Conservation (phyloP, 2,888 invertebrate species). For the Hirtodrosophila cameraria region DNA sequence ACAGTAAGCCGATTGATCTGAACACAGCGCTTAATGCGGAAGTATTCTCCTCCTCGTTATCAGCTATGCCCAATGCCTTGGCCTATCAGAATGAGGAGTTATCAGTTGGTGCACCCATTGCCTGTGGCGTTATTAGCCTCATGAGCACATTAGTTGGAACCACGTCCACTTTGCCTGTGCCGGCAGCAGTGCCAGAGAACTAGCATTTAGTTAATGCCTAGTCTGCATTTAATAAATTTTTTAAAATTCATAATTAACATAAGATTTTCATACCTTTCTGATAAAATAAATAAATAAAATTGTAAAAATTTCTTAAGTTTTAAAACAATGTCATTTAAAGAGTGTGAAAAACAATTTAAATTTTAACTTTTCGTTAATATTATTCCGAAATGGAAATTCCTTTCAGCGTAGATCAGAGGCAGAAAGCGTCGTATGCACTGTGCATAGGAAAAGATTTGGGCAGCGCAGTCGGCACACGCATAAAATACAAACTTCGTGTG, state of each 20-base stretch:
- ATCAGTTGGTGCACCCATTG: conserved; percentile 81
- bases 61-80: conserved; percentile 73
- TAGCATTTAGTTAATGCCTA: conserved; percentile 1
- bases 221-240: not conserved
- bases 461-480: too few species aligned
- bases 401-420: too few species aligned
- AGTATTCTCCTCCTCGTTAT: conserved; percentile 79
- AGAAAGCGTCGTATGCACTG: too few species aligned
- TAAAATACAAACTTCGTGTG: too few species aligned
- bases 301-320: not conserved
- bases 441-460: too few species aligned
- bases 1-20: conserved; percentile 83
- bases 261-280: conserved; percentile 3
- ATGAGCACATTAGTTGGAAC: conserved; percentile 58
- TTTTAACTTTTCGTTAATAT: too few species aligned
- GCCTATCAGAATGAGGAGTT: conserved; percentile 83
- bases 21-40: conserved; percentile 83
- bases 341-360: too few species aligned
- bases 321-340: not conserved
- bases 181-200: not conserved
- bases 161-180: not conserved
- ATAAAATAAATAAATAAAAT: conserved; percentile 2
- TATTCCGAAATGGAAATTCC: too few species aligned
- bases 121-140: conserved; percentile 83
- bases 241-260: not conserved